phyloP scores from a whole-genome alignment of 2,888 invertebrate genomes.

The Drosophila aldrichi region DNA sequence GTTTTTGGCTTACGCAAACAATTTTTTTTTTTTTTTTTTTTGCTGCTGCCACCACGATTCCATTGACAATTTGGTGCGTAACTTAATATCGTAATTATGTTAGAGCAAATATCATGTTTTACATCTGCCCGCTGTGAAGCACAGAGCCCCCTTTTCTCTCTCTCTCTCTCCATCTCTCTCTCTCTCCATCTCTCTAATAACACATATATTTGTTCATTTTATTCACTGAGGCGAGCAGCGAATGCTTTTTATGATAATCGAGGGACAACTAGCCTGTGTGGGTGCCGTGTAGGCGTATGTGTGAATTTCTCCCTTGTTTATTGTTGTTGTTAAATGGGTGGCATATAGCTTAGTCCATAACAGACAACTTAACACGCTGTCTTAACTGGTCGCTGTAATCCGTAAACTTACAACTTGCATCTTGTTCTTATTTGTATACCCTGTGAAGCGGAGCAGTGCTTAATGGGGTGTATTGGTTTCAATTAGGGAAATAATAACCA shows the following conservation, averaged over 20 bases:
- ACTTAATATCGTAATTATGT: conserved; percentile 16
- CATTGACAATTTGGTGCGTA: conserved; percentile 15
- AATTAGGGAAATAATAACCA: too few relatives aligned
- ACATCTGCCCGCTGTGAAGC: conserved; percentile 8
- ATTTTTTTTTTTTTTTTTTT: not conserved
- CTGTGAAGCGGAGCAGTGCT: not conserved
- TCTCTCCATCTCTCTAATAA: not conserved
- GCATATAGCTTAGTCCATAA: conserved; percentile 38
- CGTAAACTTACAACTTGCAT: conserved; percentile 30
- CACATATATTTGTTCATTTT: not conserved
- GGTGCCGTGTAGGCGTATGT: conserved; percentile 1
- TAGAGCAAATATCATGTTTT: conserved; percentile 8
- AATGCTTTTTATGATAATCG: conserved; percentile 27
- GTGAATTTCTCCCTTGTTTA: conserved; percentile 25
- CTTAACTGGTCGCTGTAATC: conserved; percentile 48
- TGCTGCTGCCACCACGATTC: not conserved
- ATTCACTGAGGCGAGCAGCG: conserved; percentile 2
- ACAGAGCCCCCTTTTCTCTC: too few relatives aligned
- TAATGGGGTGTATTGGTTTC: too few relatives aligned
- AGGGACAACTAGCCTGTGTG: not conserved
- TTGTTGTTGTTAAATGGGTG: conserved; percentile 47
- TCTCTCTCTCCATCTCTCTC: not conserved
- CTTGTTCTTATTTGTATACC: conserved; percentile 24
- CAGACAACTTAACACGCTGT: conserved; percentile 62
- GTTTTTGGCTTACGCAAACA: not conserved